Conservation (phyloP, 2,888 invertebrate genomes). For the Apodemia zela region DNA sequence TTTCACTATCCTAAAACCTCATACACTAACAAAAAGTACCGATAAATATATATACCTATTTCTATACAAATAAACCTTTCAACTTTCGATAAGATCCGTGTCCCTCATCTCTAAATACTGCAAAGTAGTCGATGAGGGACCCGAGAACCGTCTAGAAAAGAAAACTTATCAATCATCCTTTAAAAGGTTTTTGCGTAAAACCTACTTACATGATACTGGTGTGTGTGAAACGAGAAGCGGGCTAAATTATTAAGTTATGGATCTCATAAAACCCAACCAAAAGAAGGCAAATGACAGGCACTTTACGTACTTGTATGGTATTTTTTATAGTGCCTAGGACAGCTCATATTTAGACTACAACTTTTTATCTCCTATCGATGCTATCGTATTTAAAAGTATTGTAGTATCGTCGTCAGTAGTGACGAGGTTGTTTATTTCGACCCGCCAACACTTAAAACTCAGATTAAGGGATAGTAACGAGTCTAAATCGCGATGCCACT, state of each 20-base stretch:
- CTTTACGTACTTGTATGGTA: neutral
- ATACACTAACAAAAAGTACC: neutral
- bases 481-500: too few species aligned
- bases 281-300: neutral
- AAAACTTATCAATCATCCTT: slow-evolving; percentile 13
- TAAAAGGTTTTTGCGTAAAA: slow-evolving; percentile 14
- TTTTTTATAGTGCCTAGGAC: neutral
- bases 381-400: too few species aligned
- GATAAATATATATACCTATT: neutral
- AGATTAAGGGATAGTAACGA: too few species aligned
- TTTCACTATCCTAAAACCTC: neutral
- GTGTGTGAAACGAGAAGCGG: neutral
- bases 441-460: too few species aligned
- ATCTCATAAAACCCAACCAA: neutral
- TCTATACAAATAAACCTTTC: neutral
- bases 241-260: slow-evolving; percentile 8
- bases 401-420: too few species aligned
- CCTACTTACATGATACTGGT: slow-evolving; percentile 2
- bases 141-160: neutral
- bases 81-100: neutral
- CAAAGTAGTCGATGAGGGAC: neutral
- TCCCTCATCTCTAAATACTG: slow-evolving; percentile 6
- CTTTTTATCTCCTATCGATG: neutral
- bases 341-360: neutral
- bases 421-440: too few species aligned